Evolutionary conservation across 2,797 vertebrate genomes (phyloP), one percentile per base, ranked within the genome.

Genomic region (Sternarchorhynchus goeldii): DNA sequence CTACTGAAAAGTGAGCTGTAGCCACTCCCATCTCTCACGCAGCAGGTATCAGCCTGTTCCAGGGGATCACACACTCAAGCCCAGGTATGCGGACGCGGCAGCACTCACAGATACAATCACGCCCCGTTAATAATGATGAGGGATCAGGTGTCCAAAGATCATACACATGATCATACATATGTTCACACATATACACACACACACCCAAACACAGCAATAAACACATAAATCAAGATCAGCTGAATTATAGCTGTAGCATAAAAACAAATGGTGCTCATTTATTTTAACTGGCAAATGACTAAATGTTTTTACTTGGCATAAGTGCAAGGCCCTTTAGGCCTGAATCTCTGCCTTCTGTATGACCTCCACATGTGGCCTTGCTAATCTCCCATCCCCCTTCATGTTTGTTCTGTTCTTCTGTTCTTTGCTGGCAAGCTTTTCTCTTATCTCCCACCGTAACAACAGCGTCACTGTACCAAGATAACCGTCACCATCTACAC

Each of bases 401-500:
- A 83, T 91, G 88, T 91, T 92, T 91, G 90, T 88, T 86, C 85
- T 3, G 83, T 83, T 83, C 16, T 81, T 70, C 75, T 84, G 25
- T 39, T 45, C 77, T 71, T 65, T 70, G 85, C 83, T 66, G 59
- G 78, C 81, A 69, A 75, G 75, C 63, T 56, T 29, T 4, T 29
- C 31, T 2, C 82, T 87, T 90, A 89, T 90, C 89, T 85, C 75
- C 77, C 57, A 68, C 85, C 90, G 90, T 87, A 7, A 81, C 80
- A 78, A 70, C 74, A 82, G 71, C 39, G 78, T 56, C 65, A 62
- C 74, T 77, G 81, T 85, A 86, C 85, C 83, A 80, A 55, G 80
- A 85, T 69, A 77, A 86, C 81, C 59, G 72, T 73, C 79, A 80
- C 76, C 69, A 80, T 83, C 87, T 82, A 77, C 77, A 84, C 86